phyloP scores from a whole-genome alignment of 2,797 vertebrate genomes.

The Gouania willdenowi region DNA sequence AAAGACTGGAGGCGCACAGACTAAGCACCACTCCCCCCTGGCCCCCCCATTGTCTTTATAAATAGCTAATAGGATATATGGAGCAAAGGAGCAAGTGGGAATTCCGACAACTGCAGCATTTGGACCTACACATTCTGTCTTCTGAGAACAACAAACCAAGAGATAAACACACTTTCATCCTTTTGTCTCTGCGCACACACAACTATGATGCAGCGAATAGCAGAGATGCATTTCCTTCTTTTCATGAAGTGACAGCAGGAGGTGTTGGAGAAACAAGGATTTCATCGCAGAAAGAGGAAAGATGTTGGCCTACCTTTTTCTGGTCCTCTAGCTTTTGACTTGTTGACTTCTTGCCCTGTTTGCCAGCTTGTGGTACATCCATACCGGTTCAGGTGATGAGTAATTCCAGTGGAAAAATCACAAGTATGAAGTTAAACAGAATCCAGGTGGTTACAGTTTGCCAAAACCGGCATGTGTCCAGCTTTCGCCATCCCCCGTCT shows the following conservation, averaged over 20 bases:
- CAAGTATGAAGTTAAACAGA: constrained; percentile 21
- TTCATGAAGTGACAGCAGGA: neutral
- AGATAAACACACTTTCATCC: constrained; percentile 26
- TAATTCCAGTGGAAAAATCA: constrained; percentile 64
- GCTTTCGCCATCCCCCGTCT: constrained; percentile 58
- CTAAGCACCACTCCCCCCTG: constrained; percentile 16
- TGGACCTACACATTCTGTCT: constrained; percentile 28
- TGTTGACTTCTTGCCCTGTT: constrained; percentile 92
- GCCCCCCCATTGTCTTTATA: constrained; percentile 28
- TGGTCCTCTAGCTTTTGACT: constrained; percentile 98
- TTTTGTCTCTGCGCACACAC: neutral
- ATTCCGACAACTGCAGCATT: constrained; percentile 36
- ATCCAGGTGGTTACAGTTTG: constrained; percentile 59
- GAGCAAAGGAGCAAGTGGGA: constrained; percentile 32
- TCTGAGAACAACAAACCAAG: constrained; percentile 31
- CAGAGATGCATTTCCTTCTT: too few relatives aligned
- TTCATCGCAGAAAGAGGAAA: neutral
- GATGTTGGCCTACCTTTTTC: constrained; percentile 87
- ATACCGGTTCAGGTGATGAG: constrained; percentile 75
- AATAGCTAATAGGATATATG: constrained; percentile 51
- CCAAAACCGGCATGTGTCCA: constrained; percentile 53
- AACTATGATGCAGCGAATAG: constrained; percentile 6
- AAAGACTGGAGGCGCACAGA: constrained; percentile 35
- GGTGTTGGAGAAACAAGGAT: neutral
- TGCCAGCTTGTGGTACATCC: constrained; percentile 93